Conservation (phyloP, 2,113 vertebrate species). For the Microcebus griseorufus region DNA sequence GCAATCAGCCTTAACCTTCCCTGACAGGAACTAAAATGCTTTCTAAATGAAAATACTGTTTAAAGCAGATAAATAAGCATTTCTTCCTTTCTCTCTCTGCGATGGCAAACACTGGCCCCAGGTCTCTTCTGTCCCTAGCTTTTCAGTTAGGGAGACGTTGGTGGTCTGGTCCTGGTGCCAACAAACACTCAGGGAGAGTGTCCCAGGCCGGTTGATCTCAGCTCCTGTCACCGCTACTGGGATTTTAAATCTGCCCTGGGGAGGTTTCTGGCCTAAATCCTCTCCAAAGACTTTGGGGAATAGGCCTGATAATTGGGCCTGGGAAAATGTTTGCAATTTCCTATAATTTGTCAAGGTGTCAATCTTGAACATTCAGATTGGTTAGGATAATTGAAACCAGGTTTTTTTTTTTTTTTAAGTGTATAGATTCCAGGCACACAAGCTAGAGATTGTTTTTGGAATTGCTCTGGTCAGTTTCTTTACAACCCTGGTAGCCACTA, state of each 20-base stretch:
- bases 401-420: neutral
- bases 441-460: conserved; percentile 52
- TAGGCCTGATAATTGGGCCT: conserved; percentile 60
- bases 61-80: conserved; percentile 75
- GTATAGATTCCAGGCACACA: neutral
- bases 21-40: conserved; percentile 80
- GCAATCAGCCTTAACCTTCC: conserved; percentile 81
- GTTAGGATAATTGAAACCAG: conserved; percentile 72
- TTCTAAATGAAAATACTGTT: conserved; percentile 76
- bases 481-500: neutral
- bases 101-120: conserved; percentile 65
- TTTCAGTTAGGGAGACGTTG: conserved; percentile 80
- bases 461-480: conserved; percentile 60
- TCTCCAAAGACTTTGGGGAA: conserved; percentile 68
- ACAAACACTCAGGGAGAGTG: conserved; percentile 34
- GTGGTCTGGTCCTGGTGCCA: conserved; percentile 82
- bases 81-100: conserved; percentile 67
- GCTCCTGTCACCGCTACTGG: conserved; percentile 63
- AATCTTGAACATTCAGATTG: conserved; percentile 56
- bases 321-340: conserved; percentile 82
- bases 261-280: conserved; percentile 75
- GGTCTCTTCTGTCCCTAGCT: conserved; percentile 74
- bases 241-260: conserved; percentile 70
- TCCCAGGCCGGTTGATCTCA: conserved; percentile 52
- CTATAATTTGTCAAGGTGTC: conserved; percentile 78